Evolutionary conservation across 1,140 invertebrate species (phyloP), one percentile per base, ranked within the genome.

Genomic region (Babylonia areolata): DNA sequence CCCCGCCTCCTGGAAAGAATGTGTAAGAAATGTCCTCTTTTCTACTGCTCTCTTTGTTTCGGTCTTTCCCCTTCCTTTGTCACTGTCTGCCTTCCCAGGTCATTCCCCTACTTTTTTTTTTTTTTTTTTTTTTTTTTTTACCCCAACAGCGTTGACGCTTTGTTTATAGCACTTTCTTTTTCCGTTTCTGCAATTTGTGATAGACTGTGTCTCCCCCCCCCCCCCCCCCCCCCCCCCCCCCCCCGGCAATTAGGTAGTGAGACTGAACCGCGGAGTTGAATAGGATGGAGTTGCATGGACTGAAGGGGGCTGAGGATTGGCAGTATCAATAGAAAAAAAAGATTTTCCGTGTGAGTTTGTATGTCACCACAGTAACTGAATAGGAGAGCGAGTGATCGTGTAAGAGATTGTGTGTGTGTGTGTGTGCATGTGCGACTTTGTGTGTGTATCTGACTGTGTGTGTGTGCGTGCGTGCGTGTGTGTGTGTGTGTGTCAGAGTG

Each of bases 31-130:
- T n/a, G n/a, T n/a, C n/a, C 37, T 3, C 17, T 3, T 46, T 39
- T 80, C 78, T 80, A 37, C 54, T 46, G 54, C 79, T 75, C 71
- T 75, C 71, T 75, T 31, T 75, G n/a, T 75, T 6, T 75, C 31
- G 3, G n/a, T 75, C 71, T 75, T 31, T 35, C 33, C 31, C 33
- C 33, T 31, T 11, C 33, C 33, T 31, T 6, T 11, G 23, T 35
- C 71, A 9, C 71, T 35, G n/a, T 75, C 71, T 75, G n/a, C 35
- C 71, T 31, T 23, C 28, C 31, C 33, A n/a, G 11, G 2, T 33
- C 46, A 46, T 40, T 6, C 39, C 39, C 46, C 46, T 31, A 28
- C 78, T 31, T 31, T 64, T 11, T 81, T 35, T 58, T 33, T 37
- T 33, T 2, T 1, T n/a, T 33, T 46, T 1, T n/a, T 46, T 81